Percentiles rank a stretch among this genome's conserved stretches.
phyloP scores from a whole-genome alignment of 2,888 invertebrate genomes.

The Calameuta filiformis region DNA sequence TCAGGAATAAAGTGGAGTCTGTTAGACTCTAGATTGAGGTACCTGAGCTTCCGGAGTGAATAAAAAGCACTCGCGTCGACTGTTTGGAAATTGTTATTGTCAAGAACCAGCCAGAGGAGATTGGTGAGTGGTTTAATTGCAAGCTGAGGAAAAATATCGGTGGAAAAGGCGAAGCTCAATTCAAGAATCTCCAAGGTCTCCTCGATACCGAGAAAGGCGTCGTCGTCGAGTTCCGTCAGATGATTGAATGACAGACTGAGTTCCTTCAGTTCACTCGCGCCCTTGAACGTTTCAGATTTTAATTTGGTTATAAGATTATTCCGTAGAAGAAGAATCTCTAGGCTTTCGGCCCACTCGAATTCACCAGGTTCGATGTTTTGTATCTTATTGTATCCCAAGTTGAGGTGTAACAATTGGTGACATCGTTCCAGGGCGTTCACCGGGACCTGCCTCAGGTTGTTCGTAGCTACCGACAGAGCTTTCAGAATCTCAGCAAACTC shows the following conservation, averaged over 20 bases:
- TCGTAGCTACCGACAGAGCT: slow-evolving; percentile 84
- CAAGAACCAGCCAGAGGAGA: slow-evolving; percentile 85
- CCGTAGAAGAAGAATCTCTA: slow-evolving; percentile 83
- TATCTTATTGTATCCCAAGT: slow-evolving; percentile 89
- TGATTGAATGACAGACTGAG: slow-evolving; percentile 93
- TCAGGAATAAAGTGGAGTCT: slow-evolving; percentile 78
- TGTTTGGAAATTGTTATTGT: slow-evolving; percentile 86
- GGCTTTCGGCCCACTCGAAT: slow-evolving; percentile 83
- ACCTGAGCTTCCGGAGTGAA: slow-evolving; percentile 77
- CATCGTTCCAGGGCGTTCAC: slow-evolving; percentile 77
- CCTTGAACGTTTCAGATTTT: slow-evolving; percentile 59
- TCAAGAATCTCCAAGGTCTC: slow-evolving; percentile 84
- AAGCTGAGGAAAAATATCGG: slow-evolving; percentile 82
- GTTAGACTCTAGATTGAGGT: slow-evolving; percentile 89
- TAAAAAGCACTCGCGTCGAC: slow-evolving; percentile 79
- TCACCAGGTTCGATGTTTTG: slow-evolving; percentile 80
- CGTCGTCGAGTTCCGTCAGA: slow-evolving; percentile 82
- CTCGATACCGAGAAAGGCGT: slow-evolving; percentile 83
- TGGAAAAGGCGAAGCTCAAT: slow-evolving; percentile 85
- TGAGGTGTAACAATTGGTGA: slow-evolving; percentile 83
- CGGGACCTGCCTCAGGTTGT: slow-evolving; percentile 81
- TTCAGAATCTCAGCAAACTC: slow-evolving; percentile 74
- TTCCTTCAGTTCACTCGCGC: slow-evolving; percentile 82
- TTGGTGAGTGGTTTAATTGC: slow-evolving; percentile 79
- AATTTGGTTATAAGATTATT: slow-evolving; percentile 84